phyloP scores from a whole-genome alignment of 2,113 vertebrate species.

The Anseranas semipalmata region DNA sequence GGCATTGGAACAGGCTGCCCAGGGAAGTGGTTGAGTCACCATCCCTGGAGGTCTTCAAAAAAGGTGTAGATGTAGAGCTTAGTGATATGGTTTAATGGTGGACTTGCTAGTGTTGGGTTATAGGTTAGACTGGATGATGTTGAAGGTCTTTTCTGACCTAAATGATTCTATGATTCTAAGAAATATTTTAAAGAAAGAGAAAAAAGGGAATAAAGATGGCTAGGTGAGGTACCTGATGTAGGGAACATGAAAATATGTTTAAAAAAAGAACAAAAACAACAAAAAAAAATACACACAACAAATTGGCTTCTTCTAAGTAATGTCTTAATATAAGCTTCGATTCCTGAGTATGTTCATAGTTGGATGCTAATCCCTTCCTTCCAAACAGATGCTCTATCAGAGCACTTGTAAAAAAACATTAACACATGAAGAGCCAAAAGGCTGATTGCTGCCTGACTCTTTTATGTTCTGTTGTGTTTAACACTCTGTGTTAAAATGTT shows the following conservation, averaged over 20 bases:
- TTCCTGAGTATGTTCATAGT: neutral
- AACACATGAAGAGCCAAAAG: conserved; percentile 47
- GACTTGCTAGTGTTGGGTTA: no score
- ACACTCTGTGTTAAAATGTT: neutral
- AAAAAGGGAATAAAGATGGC: neutral
- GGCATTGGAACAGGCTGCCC: no score
- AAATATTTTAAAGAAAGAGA: neutral
- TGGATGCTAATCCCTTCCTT: conserved; percentile 32
- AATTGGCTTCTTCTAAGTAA: neutral
- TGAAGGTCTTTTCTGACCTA: no score
- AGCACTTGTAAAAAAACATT: conserved; percentile 36
- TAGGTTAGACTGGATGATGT: no score
- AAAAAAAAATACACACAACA: neutral
- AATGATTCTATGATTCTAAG: no score
- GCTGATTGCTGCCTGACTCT: conserved; percentile 35
- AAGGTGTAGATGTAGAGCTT: no score
- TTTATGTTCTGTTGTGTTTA: neutral
- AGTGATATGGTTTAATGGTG: no score
- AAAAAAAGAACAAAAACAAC: neutral
- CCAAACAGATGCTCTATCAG: conserved; percentile 24
- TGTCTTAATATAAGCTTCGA: neutral
- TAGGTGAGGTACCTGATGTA: neutral
- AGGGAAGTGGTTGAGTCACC: no score
- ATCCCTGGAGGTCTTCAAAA: no score
- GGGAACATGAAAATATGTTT: neutral